phyloP scores from a whole-genome alignment of 2,113 vertebrate genomes.

The Hippocampus comes region DNA sequence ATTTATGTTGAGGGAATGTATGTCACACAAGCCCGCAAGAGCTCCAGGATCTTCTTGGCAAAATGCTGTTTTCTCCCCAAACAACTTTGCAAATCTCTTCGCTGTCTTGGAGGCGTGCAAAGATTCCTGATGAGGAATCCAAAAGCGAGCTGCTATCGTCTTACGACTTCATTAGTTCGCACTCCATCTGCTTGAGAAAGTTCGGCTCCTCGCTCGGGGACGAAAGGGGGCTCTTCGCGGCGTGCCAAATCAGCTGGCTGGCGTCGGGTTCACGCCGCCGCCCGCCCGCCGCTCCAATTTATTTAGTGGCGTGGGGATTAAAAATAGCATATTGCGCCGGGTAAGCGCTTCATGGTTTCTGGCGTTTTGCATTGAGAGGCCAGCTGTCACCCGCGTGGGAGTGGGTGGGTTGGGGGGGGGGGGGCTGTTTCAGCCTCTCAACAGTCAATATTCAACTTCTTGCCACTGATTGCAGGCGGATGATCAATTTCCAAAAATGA shows the following conservation, averaged over 20 bases:
- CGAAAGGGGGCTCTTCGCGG: conserved; percentile 23
- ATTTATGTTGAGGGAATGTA: not conserved
- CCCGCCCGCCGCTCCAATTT: conserved; percentile 33
- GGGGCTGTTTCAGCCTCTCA: too few species aligned
- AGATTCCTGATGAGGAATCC: conserved; percentile 18
- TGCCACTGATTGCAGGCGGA: too few species aligned
- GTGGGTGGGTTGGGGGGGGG: too few species aligned
- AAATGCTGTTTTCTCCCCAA: not conserved
- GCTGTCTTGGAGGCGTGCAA: conserved; percentile 18
- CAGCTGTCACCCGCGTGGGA: conserved; percentile 65
- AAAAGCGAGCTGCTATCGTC: conserved; percentile 34
- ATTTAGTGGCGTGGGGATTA: conserved; percentile 63
- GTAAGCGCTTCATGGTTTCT: conserved; percentile 70
- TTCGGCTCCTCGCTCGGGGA: conserved; percentile 28
- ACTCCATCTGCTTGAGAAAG: conserved; percentile 63
- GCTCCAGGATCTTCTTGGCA: conserved; percentile 1
- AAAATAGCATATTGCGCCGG: conserved; percentile 73
- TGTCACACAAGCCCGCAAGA: conserved; percentile 3
- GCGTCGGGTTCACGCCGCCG: conserved; percentile 40
- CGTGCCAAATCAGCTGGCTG: conserved; percentile 67
- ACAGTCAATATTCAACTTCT: too few species aligned
- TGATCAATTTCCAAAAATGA: too few species aligned
- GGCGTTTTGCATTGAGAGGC: conserved; percentile 67
- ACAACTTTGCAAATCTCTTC: conserved; percentile 17
- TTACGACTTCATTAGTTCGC: conserved; percentile 45